phyloP scores from a whole-genome alignment of 2,113 vertebrate genomes.

The Apodemus speciosus region DNA sequence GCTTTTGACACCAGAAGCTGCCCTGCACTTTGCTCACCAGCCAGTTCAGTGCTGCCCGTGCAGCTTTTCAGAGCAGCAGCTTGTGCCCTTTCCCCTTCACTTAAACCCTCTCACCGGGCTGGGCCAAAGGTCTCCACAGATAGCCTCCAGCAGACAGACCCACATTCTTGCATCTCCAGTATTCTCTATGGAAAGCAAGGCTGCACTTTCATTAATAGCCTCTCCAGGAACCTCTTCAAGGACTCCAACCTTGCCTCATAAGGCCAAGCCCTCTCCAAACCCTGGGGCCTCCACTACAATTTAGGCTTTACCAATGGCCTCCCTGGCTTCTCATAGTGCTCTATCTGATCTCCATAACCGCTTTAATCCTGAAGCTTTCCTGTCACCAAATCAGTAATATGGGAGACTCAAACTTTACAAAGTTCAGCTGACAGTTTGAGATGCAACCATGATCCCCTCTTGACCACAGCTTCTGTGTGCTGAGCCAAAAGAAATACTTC shows the following conservation, averaged over 20 bases:
- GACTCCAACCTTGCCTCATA: neutral
- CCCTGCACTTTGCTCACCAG: too few relatives aligned
- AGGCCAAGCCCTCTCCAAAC: neutral
- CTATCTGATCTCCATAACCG: neutral
- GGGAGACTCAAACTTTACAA: neutral
- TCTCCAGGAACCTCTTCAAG: neutral
- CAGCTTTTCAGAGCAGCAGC: too few relatives aligned
- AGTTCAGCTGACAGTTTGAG: neutral
- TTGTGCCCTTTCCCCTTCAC: too few relatives aligned
- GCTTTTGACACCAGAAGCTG: too few relatives aligned
- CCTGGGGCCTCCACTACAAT: neutral
- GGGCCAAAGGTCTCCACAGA: too few relatives aligned
- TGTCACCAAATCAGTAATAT: neutral
- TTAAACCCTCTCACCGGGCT: too few relatives aligned
- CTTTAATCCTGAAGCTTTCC: neutral
- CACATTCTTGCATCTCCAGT: neutral
- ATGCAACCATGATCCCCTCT: neutral
- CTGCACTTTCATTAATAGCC: neutral
- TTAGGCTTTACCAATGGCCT: neutral
- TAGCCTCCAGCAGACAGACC: too few relatives aligned
- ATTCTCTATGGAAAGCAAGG: neutral
- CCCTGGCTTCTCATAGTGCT: neutral
- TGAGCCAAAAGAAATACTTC: neutral
- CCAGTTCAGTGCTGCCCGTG: too few relatives aligned
- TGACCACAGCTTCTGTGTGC: neutral